These are phyloP conservation scores for Drosophila prosaltans DNA, from an alignment of 1,140 invertebrate species.

Conservation along the genomic window DNA sequence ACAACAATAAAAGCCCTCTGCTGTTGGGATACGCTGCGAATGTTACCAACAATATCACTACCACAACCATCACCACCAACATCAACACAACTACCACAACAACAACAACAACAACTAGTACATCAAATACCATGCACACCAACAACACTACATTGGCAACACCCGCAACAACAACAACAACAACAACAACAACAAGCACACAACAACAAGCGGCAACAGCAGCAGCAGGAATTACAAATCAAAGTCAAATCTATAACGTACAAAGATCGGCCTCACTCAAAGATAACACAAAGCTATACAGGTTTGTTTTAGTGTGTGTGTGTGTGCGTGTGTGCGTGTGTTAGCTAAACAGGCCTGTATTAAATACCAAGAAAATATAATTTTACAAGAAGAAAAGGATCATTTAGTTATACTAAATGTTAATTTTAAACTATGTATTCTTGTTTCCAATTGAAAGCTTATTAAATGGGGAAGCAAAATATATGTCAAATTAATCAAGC, in stretches of 20 bases:
- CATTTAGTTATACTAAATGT: too few species aligned
- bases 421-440: too few species aligned
- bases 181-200: constrained; percentile 78
- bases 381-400: too few species aligned
- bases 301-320: constrained; percentile 71
- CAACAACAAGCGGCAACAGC: constrained; percentile 35
- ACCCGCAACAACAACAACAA: constrained; percentile 76
- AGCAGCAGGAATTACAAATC: constrained; percentile 64
- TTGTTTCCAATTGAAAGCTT: too few species aligned
- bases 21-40: constrained; percentile 59
- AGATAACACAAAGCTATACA: constrained; percentile 83
- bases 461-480: too few species aligned
- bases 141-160: constrained; percentile 58
- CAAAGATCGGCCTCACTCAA: constrained; percentile 83
- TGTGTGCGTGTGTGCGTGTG: constrained; percentile 4
- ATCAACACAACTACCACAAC: constrained; percentile 37
- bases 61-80: constrained; percentile 40
- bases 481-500: too few species aligned
- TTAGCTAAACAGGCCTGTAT: constrained; percentile 5
- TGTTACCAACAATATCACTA: constrained; percentile 14
- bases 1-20: constrained; percentile 64
- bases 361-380: too few species aligned
- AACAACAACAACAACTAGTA: constrained; percentile 47
- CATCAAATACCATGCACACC: constrained; percentile 64
- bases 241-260: constrained; percentile 83